Percentiles rank a stretch among this genome's conserved stretches.
These are phyloP conservation scores for Yponomeuta malinellus DNA, from an alignment of 2,888 invertebrate species.

Conservation along the genomic window DNA sequence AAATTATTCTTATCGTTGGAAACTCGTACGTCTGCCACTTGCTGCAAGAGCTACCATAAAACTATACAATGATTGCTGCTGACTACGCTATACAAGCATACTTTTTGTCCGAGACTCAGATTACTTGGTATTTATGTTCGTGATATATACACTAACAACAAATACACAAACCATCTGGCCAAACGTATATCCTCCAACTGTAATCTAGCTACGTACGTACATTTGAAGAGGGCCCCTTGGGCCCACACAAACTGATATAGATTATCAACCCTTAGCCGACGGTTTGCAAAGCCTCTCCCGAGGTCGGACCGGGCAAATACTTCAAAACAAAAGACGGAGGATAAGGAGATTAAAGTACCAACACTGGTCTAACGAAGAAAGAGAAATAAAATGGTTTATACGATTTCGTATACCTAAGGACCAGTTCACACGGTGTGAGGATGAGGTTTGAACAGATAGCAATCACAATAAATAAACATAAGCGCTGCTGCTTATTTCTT, in stretches of 20 bases:
- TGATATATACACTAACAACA: too few species aligned
- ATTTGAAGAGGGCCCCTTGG: slow-evolving; percentile 40
- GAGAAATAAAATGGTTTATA: slow-evolving; percentile 33
- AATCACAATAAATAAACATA: too few species aligned
- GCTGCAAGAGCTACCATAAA: too few species aligned
- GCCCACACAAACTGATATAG: slow-evolving; percentile 54
- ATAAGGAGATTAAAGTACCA: slow-evolving; percentile 54
- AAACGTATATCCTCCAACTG: background rate
- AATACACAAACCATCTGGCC: background rate
- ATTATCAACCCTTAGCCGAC: slow-evolving; percentile 55
- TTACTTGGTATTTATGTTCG: too few species aligned
- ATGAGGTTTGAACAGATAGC: too few species aligned
- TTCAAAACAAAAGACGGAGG: slow-evolving; percentile 58
- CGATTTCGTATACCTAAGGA: background rate
- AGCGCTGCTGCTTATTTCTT: too few species aligned
- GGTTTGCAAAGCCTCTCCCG: slow-evolving; percentile 47
- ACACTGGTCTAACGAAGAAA: slow-evolving; percentile 40
- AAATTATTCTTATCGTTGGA: too few species aligned
- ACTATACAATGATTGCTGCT: too few species aligned
- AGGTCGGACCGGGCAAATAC: slow-evolving; percentile 41
- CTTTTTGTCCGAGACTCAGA: too few species aligned
- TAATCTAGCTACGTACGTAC: background rate
- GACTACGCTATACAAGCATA: too few species aligned
- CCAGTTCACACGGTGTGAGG: too few species aligned
- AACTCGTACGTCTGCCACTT: too few species aligned